Conservation (phyloP, 2,888 invertebrate genomes). For the Luperina nickerlii region DNA sequence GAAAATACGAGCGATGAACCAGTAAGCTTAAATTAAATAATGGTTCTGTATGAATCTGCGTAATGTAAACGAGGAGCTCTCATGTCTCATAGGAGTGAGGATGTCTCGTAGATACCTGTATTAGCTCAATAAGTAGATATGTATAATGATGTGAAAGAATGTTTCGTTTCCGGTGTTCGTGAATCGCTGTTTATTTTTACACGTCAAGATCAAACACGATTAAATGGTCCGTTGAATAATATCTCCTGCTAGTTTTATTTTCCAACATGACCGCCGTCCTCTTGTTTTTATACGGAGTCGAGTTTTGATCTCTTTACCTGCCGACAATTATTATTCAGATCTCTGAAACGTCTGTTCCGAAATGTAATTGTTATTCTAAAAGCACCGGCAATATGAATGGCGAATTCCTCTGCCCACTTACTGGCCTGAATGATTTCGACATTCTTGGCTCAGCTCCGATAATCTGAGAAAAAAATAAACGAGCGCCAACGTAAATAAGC, state of each 20-base stretch:
- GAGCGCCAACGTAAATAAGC: constrained; percentile 86
- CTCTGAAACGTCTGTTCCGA: constrained; percentile 61
- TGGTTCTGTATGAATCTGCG: constrained; percentile 24
- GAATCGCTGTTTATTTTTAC: constrained; percentile 60
- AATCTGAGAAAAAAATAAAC: constrained; percentile 88
- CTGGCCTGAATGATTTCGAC: constrained; percentile 90
- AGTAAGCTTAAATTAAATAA: constrained; percentile 20
- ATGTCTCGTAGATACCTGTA: constrained; percentile 30
- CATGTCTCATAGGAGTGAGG: neutral
- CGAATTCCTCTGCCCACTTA: constrained; percentile 89
- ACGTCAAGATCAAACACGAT: constrained; percentile 58
- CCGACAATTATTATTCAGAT: constrained; percentile 49
- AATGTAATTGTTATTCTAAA: constrained; percentile 78
- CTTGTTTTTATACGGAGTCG: constrained; percentile 32
- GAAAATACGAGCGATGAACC: constrained; percentile 28
- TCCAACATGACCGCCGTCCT: constrained; percentile 23
- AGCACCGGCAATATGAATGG: constrained; percentile 87
- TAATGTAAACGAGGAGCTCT: constrained; percentile 15
- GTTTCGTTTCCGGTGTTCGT: constrained; percentile 63
- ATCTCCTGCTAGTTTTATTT: constrained; percentile 44
- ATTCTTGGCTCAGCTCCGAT: constrained; percentile 90
- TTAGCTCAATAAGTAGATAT: constrained; percentile 39
- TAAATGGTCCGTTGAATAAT: constrained; percentile 48
- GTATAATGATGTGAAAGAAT: constrained; percentile 60
- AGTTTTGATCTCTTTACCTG: constrained; percentile 50